Percentiles rank a stretch among this genome's conserved stretches.
phyloP scores from a whole-genome alignment of 2,888 invertebrate species.

The Lycophotia porphyrea region DNA sequence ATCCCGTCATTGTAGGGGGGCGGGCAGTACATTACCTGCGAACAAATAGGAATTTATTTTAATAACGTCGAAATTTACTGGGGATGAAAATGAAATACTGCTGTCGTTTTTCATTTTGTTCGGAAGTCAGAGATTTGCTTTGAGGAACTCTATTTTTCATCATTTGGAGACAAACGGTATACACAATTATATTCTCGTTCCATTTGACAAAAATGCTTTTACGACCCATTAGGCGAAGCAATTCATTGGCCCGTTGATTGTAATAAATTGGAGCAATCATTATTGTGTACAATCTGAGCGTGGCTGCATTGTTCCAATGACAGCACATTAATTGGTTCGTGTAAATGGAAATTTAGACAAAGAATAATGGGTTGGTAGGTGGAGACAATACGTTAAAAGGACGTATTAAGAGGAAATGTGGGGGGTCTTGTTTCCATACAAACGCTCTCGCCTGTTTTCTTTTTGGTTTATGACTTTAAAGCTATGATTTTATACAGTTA shows the following conservation, averaged over 20 bases:
- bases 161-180: slow-evolving; percentile 6
- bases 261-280: slow-evolving; percentile 23
- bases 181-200: slow-evolving; percentile 1
- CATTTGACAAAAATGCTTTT: not conserved
- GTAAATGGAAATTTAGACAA: slow-evolving; percentile 23
- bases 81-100: slow-evolving; percentile 19
- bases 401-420: too few species aligned
- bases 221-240: not conserved
- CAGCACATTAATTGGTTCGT: slow-evolving; percentile 21
- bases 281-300: not conserved
- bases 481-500: too few species aligned
- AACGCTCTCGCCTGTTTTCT: too few species aligned
- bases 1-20: slow-evolving; percentile 86
- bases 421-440: too few species aligned
- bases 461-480: too few species aligned
- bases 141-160: slow-evolving; percentile 20
- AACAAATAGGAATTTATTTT: slow-evolving; percentile 44
- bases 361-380: not conserved
- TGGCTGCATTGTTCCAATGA: slow-evolving; percentile 23
- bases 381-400: not conserved
- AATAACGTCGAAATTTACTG: slow-evolving; percentile 1
- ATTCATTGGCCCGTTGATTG: slow-evolving; percentile 7
- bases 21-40: slow-evolving; percentile 91
- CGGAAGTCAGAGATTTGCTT: not conserved
- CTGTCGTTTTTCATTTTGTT: slow-evolving; percentile 25